Evolutionary conservation across 1,140 invertebrate species (phyloP).

Genomic region (Drosophila santomea): DNA sequence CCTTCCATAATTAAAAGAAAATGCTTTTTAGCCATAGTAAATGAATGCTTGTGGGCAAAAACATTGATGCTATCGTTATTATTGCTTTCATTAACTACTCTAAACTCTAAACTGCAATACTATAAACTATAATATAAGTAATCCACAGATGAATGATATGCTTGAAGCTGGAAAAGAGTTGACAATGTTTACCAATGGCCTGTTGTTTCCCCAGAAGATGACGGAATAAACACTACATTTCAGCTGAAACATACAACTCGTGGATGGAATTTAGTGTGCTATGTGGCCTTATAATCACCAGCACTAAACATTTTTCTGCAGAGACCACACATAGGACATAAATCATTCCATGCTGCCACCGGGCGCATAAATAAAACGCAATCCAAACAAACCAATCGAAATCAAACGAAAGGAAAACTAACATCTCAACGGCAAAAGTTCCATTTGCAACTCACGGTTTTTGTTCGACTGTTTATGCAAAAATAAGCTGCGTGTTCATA

Average conservation of each 20-base stretch:
- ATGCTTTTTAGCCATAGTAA: background rate
- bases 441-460: slow-evolving; percentile 2
- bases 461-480: slow-evolving; percentile 14
- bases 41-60: background rate
- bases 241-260: background rate
- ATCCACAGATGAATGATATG: no score
- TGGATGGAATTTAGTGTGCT: background rate
- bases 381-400: slow-evolving; percentile 55
- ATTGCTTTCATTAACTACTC: no score
- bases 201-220: background rate
- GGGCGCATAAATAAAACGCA: slow-evolving; percentile 58
- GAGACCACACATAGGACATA: slow-evolving; percentile 44
- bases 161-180: no score
- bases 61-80: background rate
- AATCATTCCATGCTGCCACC: slow-evolving; percentile 55
- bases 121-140: no score
- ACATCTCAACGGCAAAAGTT: slow-evolving; percentile 11
- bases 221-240: background rate
- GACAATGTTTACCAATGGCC: no score
- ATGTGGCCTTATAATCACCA: slow-evolving; percentile 1
- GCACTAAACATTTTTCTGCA: background rate
- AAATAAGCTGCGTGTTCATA: slow-evolving; percentile 5
- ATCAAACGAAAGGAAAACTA: slow-evolving; percentile 13
- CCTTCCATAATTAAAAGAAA: background rate
- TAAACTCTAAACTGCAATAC: no score